These are phyloP conservation scores for Platypus cylindrus DNA, from an alignment of 2,888 invertebrate genomes.

Conservation along the genomic window DNA sequence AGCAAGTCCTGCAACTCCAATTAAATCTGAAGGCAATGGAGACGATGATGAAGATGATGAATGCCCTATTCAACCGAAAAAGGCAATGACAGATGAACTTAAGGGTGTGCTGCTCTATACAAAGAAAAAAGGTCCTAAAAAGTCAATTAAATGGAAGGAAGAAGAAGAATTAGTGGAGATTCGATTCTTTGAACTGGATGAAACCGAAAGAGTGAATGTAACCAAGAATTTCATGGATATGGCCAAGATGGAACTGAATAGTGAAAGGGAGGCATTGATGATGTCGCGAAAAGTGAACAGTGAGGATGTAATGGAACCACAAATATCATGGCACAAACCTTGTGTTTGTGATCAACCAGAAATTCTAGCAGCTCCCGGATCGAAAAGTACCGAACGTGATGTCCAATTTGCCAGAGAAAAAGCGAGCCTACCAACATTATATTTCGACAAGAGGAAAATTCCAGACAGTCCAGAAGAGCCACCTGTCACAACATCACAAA, in stretches of 20 bases:
- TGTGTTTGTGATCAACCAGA: slow-evolving; percentile 54
- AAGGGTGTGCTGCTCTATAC: slow-evolving; percentile 64
- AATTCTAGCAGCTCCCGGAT: slow-evolving; percentile 54
- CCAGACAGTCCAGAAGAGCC: slow-evolving; percentile 83
- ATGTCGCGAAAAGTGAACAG: slow-evolving; percentile 61
- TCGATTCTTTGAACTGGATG: slow-evolving; percentile 87
- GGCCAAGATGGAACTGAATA: slow-evolving; percentile 77
- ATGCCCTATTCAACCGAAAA: slow-evolving; percentile 8
- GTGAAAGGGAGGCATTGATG: slow-evolving; percentile 74
- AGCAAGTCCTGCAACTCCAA: slow-evolving; percentile 17
- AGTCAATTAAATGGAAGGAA: slow-evolving; percentile 62
- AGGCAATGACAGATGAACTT: slow-evolving; percentile 37
- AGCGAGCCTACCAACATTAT: slow-evolving; percentile 67
- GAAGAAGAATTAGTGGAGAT: slow-evolving; percentile 69
- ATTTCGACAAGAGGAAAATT: slow-evolving; percentile 69
- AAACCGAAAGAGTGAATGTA: slow-evolving; percentile 91
- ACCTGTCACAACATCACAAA: slow-evolving; percentile 65
- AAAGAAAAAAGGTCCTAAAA: slow-evolving; percentile 66
- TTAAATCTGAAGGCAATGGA: slow-evolving; percentile 34
- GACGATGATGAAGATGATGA: slow-evolving; percentile 33
- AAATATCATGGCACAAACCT: slow-evolving; percentile 62
- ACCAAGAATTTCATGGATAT: slow-evolving; percentile 83
- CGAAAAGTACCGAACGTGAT: slow-evolving; percentile 74
- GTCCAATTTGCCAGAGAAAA: slow-evolving; percentile 81
- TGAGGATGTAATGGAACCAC: slow-evolving; percentile 74